These are phyloP conservation scores for Lithophane socia DNA, from an alignment of 2,888 invertebrate genomes.

Conservation along the genomic window DNA sequence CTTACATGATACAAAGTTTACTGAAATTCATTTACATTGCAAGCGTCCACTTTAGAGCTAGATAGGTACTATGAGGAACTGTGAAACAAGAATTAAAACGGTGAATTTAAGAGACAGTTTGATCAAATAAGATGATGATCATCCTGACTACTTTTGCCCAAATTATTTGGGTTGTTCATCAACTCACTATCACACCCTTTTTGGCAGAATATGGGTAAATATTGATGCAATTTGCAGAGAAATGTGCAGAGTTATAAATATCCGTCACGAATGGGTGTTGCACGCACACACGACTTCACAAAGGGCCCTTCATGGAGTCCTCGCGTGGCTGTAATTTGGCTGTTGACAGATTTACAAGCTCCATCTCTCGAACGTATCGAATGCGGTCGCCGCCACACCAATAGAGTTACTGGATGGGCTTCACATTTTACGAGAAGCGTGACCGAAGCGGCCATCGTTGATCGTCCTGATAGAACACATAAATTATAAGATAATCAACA, in stretches of 20 bases:
- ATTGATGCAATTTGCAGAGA: constrained; percentile 49
- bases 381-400: constrained; percentile 62
- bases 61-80: neutral
- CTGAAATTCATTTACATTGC: constrained; percentile 55
- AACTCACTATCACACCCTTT: neutral
- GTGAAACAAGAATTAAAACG: constrained; percentile 7
- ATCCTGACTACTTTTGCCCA: too few relatives aligned
- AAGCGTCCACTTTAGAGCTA: constrained; percentile 18
- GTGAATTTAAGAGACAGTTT: neutral
- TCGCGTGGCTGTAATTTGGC: constrained; percentile 80
- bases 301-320: constrained; percentile 71
- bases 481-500: constrained; percentile 47
- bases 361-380: constrained; percentile 71
- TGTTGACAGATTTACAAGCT: constrained; percentile 85
- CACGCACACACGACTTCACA: constrained; percentile 73
- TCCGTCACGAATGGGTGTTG: constrained; percentile 68
- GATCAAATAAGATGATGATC: too few relatives aligned
- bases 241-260: constrained; percentile 53
- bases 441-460: constrained; percentile 59
- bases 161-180: neutral
- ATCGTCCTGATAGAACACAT: constrained; percentile 52
- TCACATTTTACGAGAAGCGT: constrained; percentile 68
- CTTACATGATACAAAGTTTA: constrained; percentile 54
- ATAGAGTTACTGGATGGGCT: constrained; percentile 69
- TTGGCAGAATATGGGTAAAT: constrained; percentile 13